phyloP scores from a whole-genome alignment of 2,888 invertebrate species.

The Abrostola triplasia region DNA sequence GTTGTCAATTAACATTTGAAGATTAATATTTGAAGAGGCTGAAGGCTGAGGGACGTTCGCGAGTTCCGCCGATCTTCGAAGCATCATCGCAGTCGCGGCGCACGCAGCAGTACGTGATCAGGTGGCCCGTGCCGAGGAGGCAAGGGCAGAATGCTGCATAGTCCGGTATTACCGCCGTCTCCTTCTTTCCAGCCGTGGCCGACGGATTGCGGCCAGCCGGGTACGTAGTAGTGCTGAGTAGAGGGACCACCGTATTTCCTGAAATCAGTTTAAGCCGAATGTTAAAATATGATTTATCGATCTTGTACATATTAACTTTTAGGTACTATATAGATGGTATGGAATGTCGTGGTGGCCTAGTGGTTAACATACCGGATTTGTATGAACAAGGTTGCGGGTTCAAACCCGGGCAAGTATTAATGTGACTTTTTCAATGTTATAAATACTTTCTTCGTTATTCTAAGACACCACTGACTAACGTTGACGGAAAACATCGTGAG shows the following conservation, averaged over 20 bases:
- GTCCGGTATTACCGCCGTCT: conserved; percentile 5
- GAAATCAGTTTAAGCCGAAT: neutral
- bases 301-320: too few species aligned
- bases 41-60: conserved; percentile 6
- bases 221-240: too few species aligned
- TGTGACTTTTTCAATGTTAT: too few species aligned
- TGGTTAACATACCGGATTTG: too few species aligned
- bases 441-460: too few species aligned
- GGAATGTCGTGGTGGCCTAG: too few species aligned
- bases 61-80: conserved; percentile 18
- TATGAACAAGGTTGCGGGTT: too few species aligned
- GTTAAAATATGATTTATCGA: neutral
- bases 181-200: neutral
- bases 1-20: neutral
- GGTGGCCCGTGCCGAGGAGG: conserved; percentile 19
- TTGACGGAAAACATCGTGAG: too few species aligned
- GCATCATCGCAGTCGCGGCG: conserved; percentile 36
- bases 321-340: too few species aligned
- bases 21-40: conserved; percentile 29
- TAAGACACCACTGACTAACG: too few species aligned
- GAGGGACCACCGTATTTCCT: neutral
- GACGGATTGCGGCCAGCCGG: neutral
- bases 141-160: conserved; percentile 27
- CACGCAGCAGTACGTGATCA: conserved; percentile 36
- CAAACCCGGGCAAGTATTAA: too few species aligned